These are phyloP conservation scores for Caloenas nicobarica DNA, from an alignment of 2,113 vertebrate species.

Conservation along the genomic window DNA sequence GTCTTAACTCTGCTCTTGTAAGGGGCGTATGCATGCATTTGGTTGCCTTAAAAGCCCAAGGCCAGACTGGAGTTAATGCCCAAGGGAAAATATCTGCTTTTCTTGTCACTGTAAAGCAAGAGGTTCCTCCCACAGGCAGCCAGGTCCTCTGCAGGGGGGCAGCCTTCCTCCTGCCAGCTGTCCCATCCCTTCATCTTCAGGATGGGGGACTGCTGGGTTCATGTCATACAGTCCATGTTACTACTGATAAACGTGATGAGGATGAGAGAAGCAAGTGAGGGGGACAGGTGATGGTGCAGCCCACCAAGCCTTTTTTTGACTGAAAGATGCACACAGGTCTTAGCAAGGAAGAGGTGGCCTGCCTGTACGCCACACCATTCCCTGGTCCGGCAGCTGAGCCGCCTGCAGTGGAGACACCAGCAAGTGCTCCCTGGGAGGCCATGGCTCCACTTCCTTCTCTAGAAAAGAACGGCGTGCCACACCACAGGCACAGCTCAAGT, in stretches of 20 bases:
- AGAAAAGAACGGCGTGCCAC: not conserved
- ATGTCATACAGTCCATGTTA: rapidly evolving
- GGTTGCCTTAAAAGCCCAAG: not conserved
- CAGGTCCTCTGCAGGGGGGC: not conserved
- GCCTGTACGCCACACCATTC: not conserved
- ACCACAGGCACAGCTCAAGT: not conserved
- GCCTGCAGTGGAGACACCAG: rapidly evolving
- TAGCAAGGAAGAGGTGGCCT: not conserved
- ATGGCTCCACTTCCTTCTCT: not conserved
- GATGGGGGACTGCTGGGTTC: not conserved
- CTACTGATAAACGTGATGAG: not conserved
- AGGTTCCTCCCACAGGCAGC: not conserved
- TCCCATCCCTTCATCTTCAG: not conserved
- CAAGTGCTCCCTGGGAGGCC: not conserved
- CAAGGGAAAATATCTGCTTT: not conserved
- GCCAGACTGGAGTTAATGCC: not conserved
- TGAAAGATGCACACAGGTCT: rapidly evolving
- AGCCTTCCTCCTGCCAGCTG: not conserved
- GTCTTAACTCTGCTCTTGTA: not conserved
- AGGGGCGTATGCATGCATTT: not conserved
- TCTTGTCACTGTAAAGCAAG: not conserved
- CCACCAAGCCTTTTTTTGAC: not conserved
- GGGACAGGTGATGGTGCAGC: not conserved
- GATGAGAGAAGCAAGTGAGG: not conserved
- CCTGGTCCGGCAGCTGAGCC: rapidly evolving